Conservation (phyloP, 2,888 invertebrate genomes). For the Frankliniella fusca region DNA sequence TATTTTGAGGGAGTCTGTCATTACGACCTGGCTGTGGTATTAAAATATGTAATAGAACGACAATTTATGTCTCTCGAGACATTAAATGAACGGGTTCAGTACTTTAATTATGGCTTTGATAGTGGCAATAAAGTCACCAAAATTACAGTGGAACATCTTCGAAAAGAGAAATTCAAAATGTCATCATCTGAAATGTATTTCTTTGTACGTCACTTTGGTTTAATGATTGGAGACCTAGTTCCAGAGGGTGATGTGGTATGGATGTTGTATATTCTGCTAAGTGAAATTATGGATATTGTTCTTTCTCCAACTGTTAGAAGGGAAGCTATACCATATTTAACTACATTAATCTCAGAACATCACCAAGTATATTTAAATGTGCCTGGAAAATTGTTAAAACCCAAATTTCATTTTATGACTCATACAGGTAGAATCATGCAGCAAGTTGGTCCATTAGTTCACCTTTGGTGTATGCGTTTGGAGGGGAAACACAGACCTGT, state of each 20-base stretch:
- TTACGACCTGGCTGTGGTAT: slow-evolving; percentile 28
- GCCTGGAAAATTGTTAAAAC: not conserved
- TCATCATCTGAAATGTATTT: slow-evolving; percentile 34
- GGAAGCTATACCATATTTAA: not conserved
- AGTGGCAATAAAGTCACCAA: not conserved
- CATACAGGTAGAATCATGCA: not conserved
- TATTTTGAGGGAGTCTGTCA: slow-evolving; percentile 27
- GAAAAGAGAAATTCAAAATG: slow-evolving; percentile 33
- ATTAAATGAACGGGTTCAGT: not conserved
- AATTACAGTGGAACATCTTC: not conserved
- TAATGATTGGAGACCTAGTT: slow-evolving; percentile 36
- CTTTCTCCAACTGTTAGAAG: not conserved
- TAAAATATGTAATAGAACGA: not conserved
- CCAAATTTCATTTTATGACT: not conserved
- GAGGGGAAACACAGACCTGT: not conserved
- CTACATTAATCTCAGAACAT: not conserved
- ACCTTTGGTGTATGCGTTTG: not conserved
- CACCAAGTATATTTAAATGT: not conserved
- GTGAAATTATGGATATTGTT: not conserved
- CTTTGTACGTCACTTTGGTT: slow-evolving; percentile 31
- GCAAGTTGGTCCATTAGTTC: not conserved
- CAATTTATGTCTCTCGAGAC: not conserved
- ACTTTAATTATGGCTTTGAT: not conserved
- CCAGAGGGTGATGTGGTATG: slow-evolving; percentile 35
- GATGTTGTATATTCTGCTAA: not conserved